Percentiles rank a stretch among this genome's conserved stretches.
Conservation (phyloP, 2,888 invertebrate species). For the Anthophora plumipes region DNA sequence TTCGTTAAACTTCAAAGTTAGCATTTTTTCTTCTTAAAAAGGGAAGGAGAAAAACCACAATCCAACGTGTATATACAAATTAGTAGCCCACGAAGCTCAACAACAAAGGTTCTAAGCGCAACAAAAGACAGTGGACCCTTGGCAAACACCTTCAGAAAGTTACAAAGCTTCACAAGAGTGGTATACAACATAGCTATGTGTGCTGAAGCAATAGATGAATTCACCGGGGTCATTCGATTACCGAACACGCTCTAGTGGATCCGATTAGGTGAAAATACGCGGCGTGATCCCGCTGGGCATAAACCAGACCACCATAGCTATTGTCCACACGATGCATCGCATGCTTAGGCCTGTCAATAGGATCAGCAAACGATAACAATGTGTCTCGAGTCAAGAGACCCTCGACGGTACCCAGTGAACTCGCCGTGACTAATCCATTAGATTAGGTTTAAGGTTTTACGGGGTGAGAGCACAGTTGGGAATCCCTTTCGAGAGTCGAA, state of each 20-base stretch:
- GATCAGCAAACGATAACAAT: slow-evolving; percentile 76
- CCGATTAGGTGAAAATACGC: slow-evolving; percentile 78
- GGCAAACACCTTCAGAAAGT: slow-evolving; percentile 1
- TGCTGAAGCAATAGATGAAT: not conserved
- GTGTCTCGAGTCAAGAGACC: slow-evolving; percentile 80
- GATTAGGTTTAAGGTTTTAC: slow-evolving; percentile 69
- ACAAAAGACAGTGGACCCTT: slow-evolving; percentile 1
- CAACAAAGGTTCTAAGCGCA: not conserved
- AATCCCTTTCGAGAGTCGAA: slow-evolving; percentile 22
- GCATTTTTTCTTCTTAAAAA: too few relatives aligned
- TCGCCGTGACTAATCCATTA: slow-evolving; percentile 69
- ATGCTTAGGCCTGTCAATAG: slow-evolving; percentile 68
- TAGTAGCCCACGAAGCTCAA: not conserved
- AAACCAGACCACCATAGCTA: slow-evolving; percentile 54
- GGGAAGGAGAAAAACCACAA: too few relatives aligned
- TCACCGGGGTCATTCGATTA: slow-evolving; percentile 70
- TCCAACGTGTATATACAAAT: too few relatives aligned
- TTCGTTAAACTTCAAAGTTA: too few relatives aligned
- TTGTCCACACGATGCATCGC: slow-evolving; percentile 44
- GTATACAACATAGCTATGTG: not conserved
- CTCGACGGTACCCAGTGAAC: slow-evolving; percentile 62
- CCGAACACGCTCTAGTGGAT: slow-evolving; percentile 73
- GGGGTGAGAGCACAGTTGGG: not conserved
- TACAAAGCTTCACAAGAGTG: not conserved
- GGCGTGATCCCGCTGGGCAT: slow-evolving; percentile 60